phyloP scores from a whole-genome alignment of 2,113 vertebrate species.

The Xiphorhynchus elegans region DNA sequence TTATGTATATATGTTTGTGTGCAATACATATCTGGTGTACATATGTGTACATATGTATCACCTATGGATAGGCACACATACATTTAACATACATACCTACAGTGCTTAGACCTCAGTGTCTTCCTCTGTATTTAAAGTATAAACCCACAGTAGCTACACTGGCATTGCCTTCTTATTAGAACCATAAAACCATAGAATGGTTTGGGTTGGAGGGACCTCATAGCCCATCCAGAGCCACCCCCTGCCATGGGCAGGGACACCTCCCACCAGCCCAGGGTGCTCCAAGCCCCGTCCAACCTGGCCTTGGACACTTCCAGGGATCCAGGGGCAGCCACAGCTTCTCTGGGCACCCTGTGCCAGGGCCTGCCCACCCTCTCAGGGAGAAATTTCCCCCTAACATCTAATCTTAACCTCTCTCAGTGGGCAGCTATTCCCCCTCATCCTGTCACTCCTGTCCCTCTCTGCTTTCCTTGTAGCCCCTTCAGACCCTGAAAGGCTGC shows the following conservation, averaged over 20 bases:
- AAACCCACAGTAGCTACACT: background rate
- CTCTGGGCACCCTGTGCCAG: background rate
- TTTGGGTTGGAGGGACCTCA: background rate
- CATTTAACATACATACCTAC: background rate
- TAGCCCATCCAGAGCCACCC: accelerated
- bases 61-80: background rate
- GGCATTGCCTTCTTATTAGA: background rate
- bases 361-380: background rate
- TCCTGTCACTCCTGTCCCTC: background rate
- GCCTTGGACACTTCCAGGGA: background rate
- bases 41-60: background rate
- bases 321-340: background rate
- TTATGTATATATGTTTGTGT: background rate
- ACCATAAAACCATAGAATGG: background rate
- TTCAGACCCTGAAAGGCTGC: background rate
- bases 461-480: background rate
- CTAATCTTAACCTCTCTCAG: background rate
- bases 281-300: background rate
- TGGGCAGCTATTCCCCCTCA: background rate
- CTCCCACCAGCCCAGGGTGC: background rate
- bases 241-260: background rate
- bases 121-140: background rate
- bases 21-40: background rate
- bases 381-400: background rate
- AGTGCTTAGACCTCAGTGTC: background rate